phyloP scores from a whole-genome alignment of 92 coral and sea anemone species.

The Parazoanthus atlanticus region DNA sequence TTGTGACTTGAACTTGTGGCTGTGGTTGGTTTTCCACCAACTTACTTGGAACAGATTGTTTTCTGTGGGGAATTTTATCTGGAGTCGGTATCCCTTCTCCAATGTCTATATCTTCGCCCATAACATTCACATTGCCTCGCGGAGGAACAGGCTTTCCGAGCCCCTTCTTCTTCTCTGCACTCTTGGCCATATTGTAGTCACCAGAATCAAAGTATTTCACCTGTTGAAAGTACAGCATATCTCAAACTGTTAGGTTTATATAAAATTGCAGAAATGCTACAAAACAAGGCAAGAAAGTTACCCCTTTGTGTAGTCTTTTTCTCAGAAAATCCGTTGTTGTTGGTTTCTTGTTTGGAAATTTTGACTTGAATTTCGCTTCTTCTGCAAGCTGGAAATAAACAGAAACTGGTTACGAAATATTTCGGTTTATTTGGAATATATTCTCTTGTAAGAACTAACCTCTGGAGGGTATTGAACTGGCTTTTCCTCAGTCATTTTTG shows the following conservation, averaged over 20 bases:
- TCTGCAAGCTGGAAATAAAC: slow-evolving; percentile 70
- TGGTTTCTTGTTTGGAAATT: slow-evolving; percentile 89
- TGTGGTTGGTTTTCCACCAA: slow-evolving; percentile 76
- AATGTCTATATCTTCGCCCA: slow-evolving; percentile 72
- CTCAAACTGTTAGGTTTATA: background rate
- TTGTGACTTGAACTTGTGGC: slow-evolving; percentile 45
- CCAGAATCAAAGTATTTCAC: slow-evolving; percentile 99
- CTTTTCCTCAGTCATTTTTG: slow-evolving; percentile 34
- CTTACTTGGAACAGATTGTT: slow-evolving; percentile 99
- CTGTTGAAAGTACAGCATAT: slow-evolving; percentile 44
- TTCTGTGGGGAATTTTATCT: slow-evolving; percentile 99
- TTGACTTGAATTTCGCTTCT: slow-evolving; percentile 87
- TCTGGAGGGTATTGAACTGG: slow-evolving; percentile 25
- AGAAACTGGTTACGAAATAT: background rate
- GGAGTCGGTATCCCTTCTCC: slow-evolving; percentile 98
- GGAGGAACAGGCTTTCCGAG: slow-evolving; percentile 61
- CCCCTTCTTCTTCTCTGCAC: slow-evolving; percentile 78
- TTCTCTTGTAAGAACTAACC: background rate
- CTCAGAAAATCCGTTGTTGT: slow-evolving; percentile 83
- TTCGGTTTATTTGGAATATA: background rate
- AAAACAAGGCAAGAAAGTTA: slow-evolving; percentile 12
- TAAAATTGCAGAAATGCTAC: background rate
- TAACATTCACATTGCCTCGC: slow-evolving; percentile 57
- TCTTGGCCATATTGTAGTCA: slow-evolving; percentile 96
- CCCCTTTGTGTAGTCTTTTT: slow-evolving; percentile 95